These are phyloP conservation scores for Chelonus insularis DNA, from an alignment of 1,140 invertebrate genomes.

Conservation along the genomic window DNA sequence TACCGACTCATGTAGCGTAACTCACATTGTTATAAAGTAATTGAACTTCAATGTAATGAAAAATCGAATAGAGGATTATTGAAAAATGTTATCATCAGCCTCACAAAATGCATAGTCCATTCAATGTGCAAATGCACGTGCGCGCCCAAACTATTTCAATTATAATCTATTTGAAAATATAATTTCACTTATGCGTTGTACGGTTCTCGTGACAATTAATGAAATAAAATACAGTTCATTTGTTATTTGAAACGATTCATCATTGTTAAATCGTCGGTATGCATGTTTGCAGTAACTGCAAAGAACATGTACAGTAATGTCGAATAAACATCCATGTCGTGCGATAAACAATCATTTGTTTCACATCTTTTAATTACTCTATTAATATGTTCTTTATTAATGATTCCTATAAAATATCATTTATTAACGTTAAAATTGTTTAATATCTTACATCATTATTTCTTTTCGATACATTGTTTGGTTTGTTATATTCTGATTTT, in stretches of 20 bases:
- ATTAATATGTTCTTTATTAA: too few relatives aligned
- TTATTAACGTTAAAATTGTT: too few relatives aligned
- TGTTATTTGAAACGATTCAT: constrained; percentile 48
- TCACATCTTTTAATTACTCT: background rate
- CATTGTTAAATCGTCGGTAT: constrained; percentile 54
- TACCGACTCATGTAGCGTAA: constrained; percentile 51
- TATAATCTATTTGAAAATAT: background rate
- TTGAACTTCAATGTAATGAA: constrained; percentile 42
- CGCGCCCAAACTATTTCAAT: constrained; percentile 26
- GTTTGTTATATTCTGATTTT: too few relatives aligned
- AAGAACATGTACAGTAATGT: constrained; percentile 58
- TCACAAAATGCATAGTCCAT: constrained; percentile 27
- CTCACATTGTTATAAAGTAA: constrained; percentile 43
- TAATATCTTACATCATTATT: too few relatives aligned
- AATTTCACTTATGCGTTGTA: constrained; percentile 30
- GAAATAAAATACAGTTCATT: constrained; percentile 17
- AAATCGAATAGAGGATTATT: constrained; percentile 36
- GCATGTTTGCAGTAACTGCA: constrained; percentile 53
- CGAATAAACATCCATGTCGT: constrained; percentile 59
- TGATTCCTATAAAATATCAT: too few relatives aligned
- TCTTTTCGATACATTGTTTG: too few relatives aligned
- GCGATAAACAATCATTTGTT: constrained; percentile 42
- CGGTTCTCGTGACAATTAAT: constrained; percentile 11
- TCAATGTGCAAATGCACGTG: constrained; percentile 33
- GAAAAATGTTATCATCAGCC: constrained; percentile 36